Conservation (phyloP, 2,888 invertebrate genomes). For the Parnassius apollo region DNA sequence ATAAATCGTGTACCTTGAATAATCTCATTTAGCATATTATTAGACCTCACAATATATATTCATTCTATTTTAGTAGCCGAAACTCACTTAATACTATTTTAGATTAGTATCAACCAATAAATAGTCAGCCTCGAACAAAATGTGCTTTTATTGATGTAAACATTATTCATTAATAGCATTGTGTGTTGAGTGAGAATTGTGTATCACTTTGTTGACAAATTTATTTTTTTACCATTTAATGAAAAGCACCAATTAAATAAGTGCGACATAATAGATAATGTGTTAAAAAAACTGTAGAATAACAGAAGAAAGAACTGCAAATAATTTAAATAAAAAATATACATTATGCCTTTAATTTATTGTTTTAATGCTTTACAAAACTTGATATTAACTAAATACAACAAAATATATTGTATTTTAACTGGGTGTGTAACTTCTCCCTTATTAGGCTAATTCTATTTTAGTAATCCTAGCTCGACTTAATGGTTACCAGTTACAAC, state of each 20-base stretch:
- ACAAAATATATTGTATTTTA: no score
- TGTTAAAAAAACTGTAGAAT: slow-evolving; percentile 39
- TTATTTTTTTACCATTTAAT: slow-evolving; percentile 65
- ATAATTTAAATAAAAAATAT: slow-evolving; percentile 77
- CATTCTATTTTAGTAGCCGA: slow-evolving; percentile 28
- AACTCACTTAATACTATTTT: slow-evolving; percentile 19
- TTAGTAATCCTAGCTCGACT: no score
- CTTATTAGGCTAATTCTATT: no score
- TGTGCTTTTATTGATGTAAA: slow-evolving; percentile 4
- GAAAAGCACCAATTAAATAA: slow-evolving; percentile 65
- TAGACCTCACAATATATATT: slow-evolving; percentile 35
- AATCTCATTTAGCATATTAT: slow-evolving; percentile 69
- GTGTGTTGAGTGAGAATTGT: slow-evolving; percentile 33
- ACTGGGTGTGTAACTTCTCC: no score
- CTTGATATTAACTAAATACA: no score
- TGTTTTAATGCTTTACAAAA: slow-evolving; percentile 41
- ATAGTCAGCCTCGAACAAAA: slow-evolving; percentile 5
- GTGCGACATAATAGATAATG: slow-evolving; percentile 72
- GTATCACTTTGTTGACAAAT: slow-evolving; percentile 33
- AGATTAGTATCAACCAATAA: background rate
- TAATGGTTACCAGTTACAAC: no score
- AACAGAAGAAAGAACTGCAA: slow-evolving; percentile 73
- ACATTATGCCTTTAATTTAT: slow-evolving; percentile 65
- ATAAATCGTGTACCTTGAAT: slow-evolving; percentile 66
- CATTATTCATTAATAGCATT: slow-evolving; percentile 31